Percentiles rank a stretch among this genome's conserved stretches.
phyloP scores from a whole-genome alignment of 1,140 invertebrate genomes.

The Kradibia gibbosae region DNA sequence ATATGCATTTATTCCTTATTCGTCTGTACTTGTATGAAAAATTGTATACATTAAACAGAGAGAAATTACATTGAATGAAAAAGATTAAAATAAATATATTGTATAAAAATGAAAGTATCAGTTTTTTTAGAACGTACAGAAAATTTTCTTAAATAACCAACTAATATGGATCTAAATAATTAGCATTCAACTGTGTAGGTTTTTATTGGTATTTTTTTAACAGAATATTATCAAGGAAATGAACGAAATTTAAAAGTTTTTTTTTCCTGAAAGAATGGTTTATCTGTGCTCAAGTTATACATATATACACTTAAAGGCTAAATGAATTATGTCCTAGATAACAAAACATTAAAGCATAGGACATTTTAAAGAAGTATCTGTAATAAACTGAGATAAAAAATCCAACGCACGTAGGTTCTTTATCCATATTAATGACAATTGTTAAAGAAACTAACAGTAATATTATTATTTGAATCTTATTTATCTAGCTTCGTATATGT shows the following conservation, averaged over 20 bases:
- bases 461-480: constrained; percentile 67
- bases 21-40: too few relatives aligned
- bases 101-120: too few relatives aligned
- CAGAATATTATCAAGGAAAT: constrained; percentile 12
- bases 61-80: too few relatives aligned
- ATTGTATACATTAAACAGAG: too few relatives aligned
- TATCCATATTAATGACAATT: constrained; percentile 68
- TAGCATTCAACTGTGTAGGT: too few relatives aligned
- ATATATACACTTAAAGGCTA: constrained; percentile 52
- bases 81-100: too few relatives aligned
- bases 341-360: neutral
- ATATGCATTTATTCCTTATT: too few relatives aligned
- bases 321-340: constrained; percentile 30
- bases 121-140: too few relatives aligned
- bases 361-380: constrained; percentile 40
- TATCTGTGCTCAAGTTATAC: constrained; percentile 48
- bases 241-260: neutral
- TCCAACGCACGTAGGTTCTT: constrained; percentile 48
- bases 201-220: too few relatives aligned
- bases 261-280: constrained; percentile 42
- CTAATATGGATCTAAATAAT: too few relatives aligned
- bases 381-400: constrained; percentile 37
- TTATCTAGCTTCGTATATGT: constrained; percentile 63
- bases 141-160: too few relatives aligned
- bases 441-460: constrained; percentile 68